Evolutionary conservation across 2,797 vertebrate species (phyloP).

Genomic region (Mormyrops attenuatus): DNA sequence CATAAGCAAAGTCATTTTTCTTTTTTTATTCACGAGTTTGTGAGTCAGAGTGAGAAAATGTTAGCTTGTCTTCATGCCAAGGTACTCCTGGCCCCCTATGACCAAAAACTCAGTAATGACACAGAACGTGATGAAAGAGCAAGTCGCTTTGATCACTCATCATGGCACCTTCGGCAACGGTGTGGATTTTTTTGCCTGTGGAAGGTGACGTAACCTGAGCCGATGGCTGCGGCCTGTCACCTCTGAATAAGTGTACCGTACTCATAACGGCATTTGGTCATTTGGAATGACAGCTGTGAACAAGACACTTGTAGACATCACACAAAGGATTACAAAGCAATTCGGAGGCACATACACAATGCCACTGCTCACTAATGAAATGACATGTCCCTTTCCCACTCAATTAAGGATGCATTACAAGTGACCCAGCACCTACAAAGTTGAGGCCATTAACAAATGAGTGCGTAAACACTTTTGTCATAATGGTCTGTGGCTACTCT

Average conservation of each 20-base stretch:
- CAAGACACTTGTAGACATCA: not conserved
- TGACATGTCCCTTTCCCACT: not conserved
- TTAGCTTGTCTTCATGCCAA: not conserved
- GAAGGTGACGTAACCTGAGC: not conserved
- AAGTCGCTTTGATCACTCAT: not conserved
- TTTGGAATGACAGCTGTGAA: not conserved
- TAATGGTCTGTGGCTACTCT: not conserved
- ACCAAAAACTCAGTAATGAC: not conserved
- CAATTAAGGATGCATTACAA: not conserved
- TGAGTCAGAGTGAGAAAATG: slow-evolving; percentile 9
- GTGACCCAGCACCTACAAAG: not conserved
- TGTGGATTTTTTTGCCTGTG: not conserved
- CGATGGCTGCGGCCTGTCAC: not conserved
- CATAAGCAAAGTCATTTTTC: not conserved
- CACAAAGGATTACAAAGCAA: not conserved
- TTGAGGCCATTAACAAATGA: not conserved
- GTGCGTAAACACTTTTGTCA: not conserved
- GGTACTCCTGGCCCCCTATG: not conserved
- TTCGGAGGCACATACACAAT: not conserved
- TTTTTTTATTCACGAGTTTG: not conserved
- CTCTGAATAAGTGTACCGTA: not conserved
- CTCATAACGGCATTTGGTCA: not conserved
- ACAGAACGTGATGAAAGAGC: not conserved
- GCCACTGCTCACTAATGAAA: not conserved
- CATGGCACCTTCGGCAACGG: not conserved